Conservation (phyloP, 2,888 invertebrate species). For the Phyto melanocephala region DNA sequence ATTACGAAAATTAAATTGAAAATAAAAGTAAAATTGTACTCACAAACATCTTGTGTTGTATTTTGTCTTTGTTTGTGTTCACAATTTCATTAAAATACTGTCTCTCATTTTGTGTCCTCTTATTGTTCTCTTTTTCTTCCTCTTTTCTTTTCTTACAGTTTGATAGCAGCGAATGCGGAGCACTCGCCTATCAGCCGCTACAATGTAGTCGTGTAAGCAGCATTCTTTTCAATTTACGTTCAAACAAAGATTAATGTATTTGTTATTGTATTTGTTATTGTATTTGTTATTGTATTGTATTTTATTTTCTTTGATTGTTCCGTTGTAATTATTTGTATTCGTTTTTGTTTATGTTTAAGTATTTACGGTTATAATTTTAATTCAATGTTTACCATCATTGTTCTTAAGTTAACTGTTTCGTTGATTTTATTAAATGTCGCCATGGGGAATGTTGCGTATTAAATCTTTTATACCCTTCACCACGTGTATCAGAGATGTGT, state of each 20-base stretch:
- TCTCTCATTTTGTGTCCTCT: conserved; percentile 42
- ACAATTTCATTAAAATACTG: conserved; percentile 47
- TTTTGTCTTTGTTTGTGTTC: conserved; percentile 9
- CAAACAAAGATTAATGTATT: not conserved
- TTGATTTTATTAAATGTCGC: conserved; percentile 1
- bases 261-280: not conserved
- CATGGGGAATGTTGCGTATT: not conserved
- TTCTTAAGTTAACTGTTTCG: conserved; percentile 6
- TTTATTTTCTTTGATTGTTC: not conserved
- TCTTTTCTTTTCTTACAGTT: conserved; percentile 71
- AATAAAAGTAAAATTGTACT: not conserved
- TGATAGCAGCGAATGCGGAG: conserved; percentile 77
- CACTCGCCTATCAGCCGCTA: conserved; percentile 73
- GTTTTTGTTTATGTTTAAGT: not conserved
- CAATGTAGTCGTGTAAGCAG: conserved; percentile 77
- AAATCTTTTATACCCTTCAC: too few relatives aligned
- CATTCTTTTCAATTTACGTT: conserved; percentile 34
- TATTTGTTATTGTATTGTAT: not conserved
- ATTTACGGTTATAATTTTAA: not conserved
- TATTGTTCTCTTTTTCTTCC: conserved; percentile 34
- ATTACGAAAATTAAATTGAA: not conserved
- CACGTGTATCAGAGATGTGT: too few relatives aligned
- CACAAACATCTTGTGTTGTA: not conserved
- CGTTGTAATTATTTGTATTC: not conserved
- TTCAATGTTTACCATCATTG: not conserved